phyloP scores from a whole-genome alignment of 2,888 invertebrate genomes.

The Creontiades dilutus region DNA sequence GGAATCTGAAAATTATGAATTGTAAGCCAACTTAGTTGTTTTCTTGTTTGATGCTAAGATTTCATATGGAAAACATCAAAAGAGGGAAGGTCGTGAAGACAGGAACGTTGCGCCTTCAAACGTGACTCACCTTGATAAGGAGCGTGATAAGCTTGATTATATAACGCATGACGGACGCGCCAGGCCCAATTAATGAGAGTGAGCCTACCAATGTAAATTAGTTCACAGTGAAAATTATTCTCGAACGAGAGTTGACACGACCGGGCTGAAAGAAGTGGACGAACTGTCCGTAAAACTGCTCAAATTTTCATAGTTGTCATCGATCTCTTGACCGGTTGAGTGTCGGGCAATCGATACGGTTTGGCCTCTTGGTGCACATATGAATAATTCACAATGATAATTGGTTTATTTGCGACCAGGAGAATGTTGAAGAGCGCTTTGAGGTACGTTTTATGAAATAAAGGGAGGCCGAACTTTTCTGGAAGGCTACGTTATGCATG shows the following conservation, averaged over 20 bases:
- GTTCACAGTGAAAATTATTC: background rate
- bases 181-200: background rate
- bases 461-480: too few species aligned
- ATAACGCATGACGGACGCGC: background rate
- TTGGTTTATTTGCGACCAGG: background rate
- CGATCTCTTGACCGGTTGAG: slow-evolving; percentile 3
- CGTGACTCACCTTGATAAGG: slow-evolving; percentile 32
- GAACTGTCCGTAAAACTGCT: background rate
- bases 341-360: background rate
- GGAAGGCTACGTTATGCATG: too few species aligned
- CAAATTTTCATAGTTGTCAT: slow-evolving; percentile 39
- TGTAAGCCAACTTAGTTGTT: too few species aligned
- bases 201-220: background rate
- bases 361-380: slow-evolving; percentile 17
- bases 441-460: background rate
- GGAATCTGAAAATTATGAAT: too few species aligned
- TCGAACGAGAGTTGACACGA: background rate
- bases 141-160: slow-evolving; percentile 11
- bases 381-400: slow-evolving; percentile 22
- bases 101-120: background rate
- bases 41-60: too few species aligned
- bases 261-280: background rate
- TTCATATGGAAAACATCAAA: too few species aligned
- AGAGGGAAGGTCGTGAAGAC: too few species aligned
- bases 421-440: background rate